Base-by-base conservation (phyloP, 1,140 invertebrate genomes). In the Lepidurus arcticus region DNA sequence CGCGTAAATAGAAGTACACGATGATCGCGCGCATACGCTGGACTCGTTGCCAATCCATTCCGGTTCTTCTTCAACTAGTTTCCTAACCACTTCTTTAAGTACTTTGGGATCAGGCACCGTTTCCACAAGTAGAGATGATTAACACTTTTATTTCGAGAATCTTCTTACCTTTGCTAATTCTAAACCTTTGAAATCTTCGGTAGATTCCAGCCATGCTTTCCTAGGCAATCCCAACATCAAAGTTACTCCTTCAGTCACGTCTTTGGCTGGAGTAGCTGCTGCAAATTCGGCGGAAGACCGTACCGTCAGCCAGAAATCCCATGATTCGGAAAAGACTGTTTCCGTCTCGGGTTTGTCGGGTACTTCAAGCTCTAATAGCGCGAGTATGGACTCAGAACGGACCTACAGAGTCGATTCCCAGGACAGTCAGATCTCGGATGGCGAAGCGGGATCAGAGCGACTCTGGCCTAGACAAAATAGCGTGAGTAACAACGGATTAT, bases 401-500 rank as follows among this genome's bases (percentile, higher is more conserved):
- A 93, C 92, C 44, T 83, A 86, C 76, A 87, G 94, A 74, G 90
- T 94, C 7, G 94, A 96, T 85, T 95, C 93, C 65, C 92, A 93
- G 80, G 95, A 97, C 84, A 93, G 92, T 83, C 93, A 93, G 84
- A 90, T 91, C 4, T 92, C 90, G 16, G 91, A 92, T 81, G 85
- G 87, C 47, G 89, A 87, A 82, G 85, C 87, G 42, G 88, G 88
- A 44, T 89, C 80, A 47, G 85, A 85, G 73, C 81, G 81, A 84
- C 89, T 82, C 47, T 95, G 93, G 92, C 93, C 93, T 75, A 84
- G 95, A 79, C 95, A 97, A 85, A 96, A 97, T 86, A 96, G 94
- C 81, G 92, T 94, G 88, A 86, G 89, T 87, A 82, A 80, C 0
- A 73, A 26, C 24, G 10, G 11, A 16, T 47, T 26, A 74, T 44